Conservation (phyloP, 1,140 invertebrate genomes). For the Eriosoma lanigerum region DNA sequence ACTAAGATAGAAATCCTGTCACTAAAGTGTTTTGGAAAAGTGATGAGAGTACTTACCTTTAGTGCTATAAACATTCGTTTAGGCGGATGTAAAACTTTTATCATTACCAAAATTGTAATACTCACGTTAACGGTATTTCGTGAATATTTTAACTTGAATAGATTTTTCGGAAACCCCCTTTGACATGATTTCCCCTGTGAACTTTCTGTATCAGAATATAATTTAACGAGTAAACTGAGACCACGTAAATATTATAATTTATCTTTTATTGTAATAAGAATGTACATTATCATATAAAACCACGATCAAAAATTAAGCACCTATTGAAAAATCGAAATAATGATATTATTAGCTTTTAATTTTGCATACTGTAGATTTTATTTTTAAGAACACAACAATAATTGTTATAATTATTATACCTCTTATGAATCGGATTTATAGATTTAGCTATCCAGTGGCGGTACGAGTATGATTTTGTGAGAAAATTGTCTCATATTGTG, state of each 20-base stretch:
- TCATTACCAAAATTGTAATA: constrained; percentile 35
- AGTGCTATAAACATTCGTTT: constrained; percentile 29
- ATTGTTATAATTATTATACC: no score
- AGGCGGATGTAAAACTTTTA: not conserved
- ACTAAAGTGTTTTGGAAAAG: constrained; percentile 13
- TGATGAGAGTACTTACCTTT: constrained; percentile 8
- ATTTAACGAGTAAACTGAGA: not conserved
- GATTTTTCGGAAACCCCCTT: constrained; percentile 14
- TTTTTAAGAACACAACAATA: no score
- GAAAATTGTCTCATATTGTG: no score
- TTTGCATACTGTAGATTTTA: no score
- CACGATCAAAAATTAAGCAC: no score
- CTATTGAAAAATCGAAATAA: no score
- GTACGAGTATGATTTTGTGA: no score
- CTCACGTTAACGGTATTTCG: not conserved
- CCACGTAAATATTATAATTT: not conserved
- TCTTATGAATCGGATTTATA: no score
- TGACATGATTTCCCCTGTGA: constrained; percentile 30
- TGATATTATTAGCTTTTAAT: no score
- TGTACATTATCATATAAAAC: no score
- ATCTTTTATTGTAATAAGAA: not conserved
- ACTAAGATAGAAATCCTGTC: not conserved
- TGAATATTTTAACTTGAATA: constrained; percentile 32
- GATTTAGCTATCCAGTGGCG: no score
- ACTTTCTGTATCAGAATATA: not conserved